A percentile compares a stretch with the other conserved stretches of the same genome.
phyloP scores from a whole-genome alignment of 2,797 vertebrate genomes.

The Pyrocephalus nanus region DNA sequence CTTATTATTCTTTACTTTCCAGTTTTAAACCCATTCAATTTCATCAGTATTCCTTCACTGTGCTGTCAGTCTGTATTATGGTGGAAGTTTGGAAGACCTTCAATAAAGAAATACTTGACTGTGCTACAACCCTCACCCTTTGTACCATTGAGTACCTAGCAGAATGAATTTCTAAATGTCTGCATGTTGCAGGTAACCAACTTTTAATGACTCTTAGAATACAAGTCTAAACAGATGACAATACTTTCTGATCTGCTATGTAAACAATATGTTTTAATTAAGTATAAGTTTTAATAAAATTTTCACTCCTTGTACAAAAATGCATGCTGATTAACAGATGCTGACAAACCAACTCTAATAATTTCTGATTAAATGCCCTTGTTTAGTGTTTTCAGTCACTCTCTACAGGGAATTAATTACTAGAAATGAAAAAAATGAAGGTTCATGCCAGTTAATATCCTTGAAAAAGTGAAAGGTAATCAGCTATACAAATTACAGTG shows the following conservation, averaged over 20 bases:
- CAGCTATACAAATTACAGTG: constrained; percentile 54
- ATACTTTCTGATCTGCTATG: constrained; percentile 15
- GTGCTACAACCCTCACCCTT: constrained; percentile 21
- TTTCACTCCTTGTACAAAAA: constrained; percentile 51
- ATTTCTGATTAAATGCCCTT: constrained; percentile 65
- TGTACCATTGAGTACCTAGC: background rate
- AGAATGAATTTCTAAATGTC: constrained; percentile 46
- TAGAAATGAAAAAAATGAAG: constrained; percentile 43
- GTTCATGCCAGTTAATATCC: constrained; percentile 45
- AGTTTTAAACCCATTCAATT: background rate
- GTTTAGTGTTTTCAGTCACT: constrained; percentile 62
- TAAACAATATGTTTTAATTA: constrained; percentile 60
- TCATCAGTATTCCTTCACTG: constrained; percentile 41
- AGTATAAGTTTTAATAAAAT: constrained; percentile 46
- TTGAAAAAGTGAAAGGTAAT: constrained; percentile 46
- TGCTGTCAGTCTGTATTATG: constrained; percentile 39
- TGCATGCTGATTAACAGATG: constrained; percentile 34
- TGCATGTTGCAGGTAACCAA: constrained; percentile 36
- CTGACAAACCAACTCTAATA: constrained; percentile 51
- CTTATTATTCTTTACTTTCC: background rate
- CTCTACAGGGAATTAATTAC: constrained; percentile 62
- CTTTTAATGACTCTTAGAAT: constrained; percentile 40
- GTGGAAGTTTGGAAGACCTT: constrained; percentile 22
- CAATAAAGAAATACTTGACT: constrained; percentile 35
- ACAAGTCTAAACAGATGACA: constrained; percentile 50